phyloP scores from a whole-genome alignment of 1,140 invertebrate species.

The Scaptomyza hsui region DNA sequence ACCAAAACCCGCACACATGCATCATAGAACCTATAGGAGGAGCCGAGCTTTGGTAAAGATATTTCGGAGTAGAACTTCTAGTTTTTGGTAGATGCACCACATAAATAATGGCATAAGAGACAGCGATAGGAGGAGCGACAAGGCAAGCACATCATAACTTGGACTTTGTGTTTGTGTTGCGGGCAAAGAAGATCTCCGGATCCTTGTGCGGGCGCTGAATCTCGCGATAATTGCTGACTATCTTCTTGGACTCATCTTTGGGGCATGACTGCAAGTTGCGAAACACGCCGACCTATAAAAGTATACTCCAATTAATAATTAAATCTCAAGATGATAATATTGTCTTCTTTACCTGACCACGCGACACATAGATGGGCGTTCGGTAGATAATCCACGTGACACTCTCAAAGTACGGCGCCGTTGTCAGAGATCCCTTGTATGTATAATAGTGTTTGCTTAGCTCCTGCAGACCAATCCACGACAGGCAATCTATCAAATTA shows the following conservation, averaged over 20 bases:
- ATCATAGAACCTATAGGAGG: background rate
- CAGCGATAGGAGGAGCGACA: slow-evolving; percentile 8
- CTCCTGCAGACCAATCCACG: slow-evolving; percentile 83
- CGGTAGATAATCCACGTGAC: slow-evolving; percentile 91
- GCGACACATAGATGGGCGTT: slow-evolving; percentile 88
- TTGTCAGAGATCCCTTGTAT: slow-evolving; percentile 89
- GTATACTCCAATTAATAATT: background rate
- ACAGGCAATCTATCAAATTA: slow-evolving; percentile 81
- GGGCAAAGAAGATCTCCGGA: slow-evolving; percentile 82
- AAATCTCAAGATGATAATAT: too few species aligned
- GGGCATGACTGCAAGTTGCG: slow-evolving; percentile 83
- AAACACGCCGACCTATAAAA: slow-evolving; percentile 75
- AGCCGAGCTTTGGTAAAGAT: slow-evolving; percentile 1
- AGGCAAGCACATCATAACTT: slow-evolving; percentile 77
- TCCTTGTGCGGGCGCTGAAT: slow-evolving; percentile 78
- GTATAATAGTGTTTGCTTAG: slow-evolving; percentile 84
- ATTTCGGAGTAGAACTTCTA: slow-evolving; percentile 4
- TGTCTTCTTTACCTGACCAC: slow-evolving; percentile 88
- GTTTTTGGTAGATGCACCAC: slow-evolving; percentile 16
- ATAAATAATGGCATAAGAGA: slow-evolving; percentile 1
- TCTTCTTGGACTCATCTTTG: slow-evolving; percentile 82
- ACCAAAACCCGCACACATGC: slow-evolving; percentile 35
- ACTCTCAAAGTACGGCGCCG: slow-evolving; percentile 88
- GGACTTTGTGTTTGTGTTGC: slow-evolving; percentile 82
- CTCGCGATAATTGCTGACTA: slow-evolving; percentile 83